These are phyloP conservation scores for Drosophila greeni DNA, from an alignment of 2,888 invertebrate species.

Conservation along the genomic window DNA sequence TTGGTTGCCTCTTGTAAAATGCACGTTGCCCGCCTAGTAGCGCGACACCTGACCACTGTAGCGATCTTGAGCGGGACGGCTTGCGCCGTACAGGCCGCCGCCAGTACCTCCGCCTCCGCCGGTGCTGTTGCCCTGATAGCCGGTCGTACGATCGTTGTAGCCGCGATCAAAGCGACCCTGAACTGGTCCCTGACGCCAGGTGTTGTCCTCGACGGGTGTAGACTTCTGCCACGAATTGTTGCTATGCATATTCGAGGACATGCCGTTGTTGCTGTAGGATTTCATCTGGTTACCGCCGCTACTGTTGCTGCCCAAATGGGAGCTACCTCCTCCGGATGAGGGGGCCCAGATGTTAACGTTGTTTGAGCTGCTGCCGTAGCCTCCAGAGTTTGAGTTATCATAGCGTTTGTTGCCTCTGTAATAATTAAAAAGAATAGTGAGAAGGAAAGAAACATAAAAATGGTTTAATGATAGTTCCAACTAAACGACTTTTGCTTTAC, in stretches of 20 bases:
- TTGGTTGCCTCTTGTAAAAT: conserved; percentile 42
- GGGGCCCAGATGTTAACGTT: conserved; percentile 68
- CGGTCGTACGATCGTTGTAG: conserved; percentile 78
- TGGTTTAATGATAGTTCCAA: too few species aligned
- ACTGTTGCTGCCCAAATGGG: conserved; percentile 59
- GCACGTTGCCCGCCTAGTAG: conserved; percentile 58
- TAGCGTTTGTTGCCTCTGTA: conserved; percentile 75
- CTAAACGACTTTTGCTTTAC: not conserved
- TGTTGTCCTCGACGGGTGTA: conserved; percentile 64
- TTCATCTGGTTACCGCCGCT: conserved; percentile 69
- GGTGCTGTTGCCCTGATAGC: conserved; percentile 68
- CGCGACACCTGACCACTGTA: conserved; percentile 77
- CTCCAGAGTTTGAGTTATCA: conserved; percentile 69
- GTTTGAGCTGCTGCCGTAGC: conserved; percentile 62
- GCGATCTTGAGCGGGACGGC: conserved; percentile 76
- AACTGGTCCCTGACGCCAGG: conserved; percentile 75
- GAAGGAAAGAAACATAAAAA: not conserved
- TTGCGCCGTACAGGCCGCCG: conserved; percentile 70
- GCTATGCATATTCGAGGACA: conserved; percentile 73
- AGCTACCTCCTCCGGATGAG: conserved; percentile 59
- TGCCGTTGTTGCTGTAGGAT: conserved; percentile 76
- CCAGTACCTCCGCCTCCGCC: conserved; percentile 42
- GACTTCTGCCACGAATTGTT: conserved; percentile 76
- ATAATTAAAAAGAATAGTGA: not conserved
- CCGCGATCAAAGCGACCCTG: conserved; percentile 79